Percentiles rank a stretch among this genome's conserved stretches.
These are phyloP conservation scores for Drosophila bunnanda DNA, from an alignment of 2,888 invertebrate species.

Conservation along the genomic window DNA sequence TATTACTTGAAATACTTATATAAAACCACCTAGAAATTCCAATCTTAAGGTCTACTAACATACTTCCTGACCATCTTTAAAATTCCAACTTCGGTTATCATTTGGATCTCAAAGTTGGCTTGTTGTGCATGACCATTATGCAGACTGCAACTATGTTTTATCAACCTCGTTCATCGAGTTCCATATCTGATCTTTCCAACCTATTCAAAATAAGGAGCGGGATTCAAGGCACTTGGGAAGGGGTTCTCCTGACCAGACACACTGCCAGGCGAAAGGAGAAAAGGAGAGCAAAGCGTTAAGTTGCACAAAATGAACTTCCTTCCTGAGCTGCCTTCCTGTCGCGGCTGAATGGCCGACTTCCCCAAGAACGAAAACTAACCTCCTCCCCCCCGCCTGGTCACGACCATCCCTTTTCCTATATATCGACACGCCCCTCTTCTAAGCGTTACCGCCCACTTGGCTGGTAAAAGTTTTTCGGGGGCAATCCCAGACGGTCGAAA, in stretches of 20 bases:
- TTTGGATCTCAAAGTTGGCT: neutral
- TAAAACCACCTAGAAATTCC: neutral
- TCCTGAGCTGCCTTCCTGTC: slow-evolving; percentile 60
- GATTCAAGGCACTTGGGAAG: neutral
- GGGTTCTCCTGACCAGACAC: slow-evolving; percentile 48
- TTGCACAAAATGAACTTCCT: slow-evolving; percentile 78
- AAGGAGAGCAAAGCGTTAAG: slow-evolving; percentile 68
- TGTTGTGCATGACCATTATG: neutral
- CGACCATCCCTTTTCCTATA: neutral
- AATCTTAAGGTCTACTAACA: neutral
- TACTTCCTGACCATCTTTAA: neutral
- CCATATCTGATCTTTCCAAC: slow-evolving; percentile 26
- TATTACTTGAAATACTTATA: neutral
- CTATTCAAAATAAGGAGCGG: slow-evolving; percentile 20
- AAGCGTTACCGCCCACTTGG: slow-evolving; percentile 38
- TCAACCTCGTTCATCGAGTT: slow-evolving; percentile 11
- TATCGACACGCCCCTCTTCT: slow-evolving; percentile 20
- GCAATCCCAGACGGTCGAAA: slow-evolving; percentile 44
- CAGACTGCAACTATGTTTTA: neutral
- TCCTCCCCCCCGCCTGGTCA: neutral
- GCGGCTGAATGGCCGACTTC: slow-evolving; percentile 50
- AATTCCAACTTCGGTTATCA: neutral
- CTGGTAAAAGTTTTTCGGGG: slow-evolving; percentile 39
- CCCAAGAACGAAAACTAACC: slow-evolving; percentile 1
- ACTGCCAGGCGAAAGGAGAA: slow-evolving; percentile 4